phyloP scores from a whole-genome alignment of 2,888 invertebrate species.

The Mesochorus sp. region DNA sequence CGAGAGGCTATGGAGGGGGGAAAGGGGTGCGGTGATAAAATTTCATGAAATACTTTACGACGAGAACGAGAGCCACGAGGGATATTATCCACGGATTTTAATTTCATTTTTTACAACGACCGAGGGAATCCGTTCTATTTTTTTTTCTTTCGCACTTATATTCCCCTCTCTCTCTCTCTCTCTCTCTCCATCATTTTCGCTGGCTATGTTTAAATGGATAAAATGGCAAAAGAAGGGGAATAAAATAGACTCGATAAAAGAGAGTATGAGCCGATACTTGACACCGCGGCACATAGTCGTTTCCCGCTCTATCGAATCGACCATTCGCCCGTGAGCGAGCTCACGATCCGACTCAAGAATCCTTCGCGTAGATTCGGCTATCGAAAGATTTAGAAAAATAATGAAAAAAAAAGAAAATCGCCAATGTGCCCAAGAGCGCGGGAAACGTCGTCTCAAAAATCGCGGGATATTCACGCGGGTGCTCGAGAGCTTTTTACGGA shows the following conservation, averaged over 20 bases:
- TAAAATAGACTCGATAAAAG: conserved; percentile 33
- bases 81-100: conserved; percentile 30
- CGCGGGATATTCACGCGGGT: background rate
- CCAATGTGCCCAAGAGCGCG: conserved; percentile 24
- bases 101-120: conserved; percentile 33
- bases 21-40: conserved; percentile 21
- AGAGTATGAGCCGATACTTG: conserved; percentile 57
- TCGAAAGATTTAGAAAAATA: conserved; percentile 30
- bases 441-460: conserved; percentile 25
- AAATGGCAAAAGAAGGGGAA: conserved; percentile 1
- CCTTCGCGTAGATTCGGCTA: conserved; percentile 42
- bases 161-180: background rate
- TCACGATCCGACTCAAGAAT: conserved; percentile 16
- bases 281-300: conserved; percentile 57
- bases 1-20: too few species aligned
- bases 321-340: conserved; percentile 38
- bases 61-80: background rate
- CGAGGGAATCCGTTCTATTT: conserved; percentile 3
- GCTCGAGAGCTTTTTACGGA: conserved; percentile 28
- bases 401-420: conserved; percentile 4
- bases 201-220: background rate
- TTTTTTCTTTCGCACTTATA: too few species aligned
- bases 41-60: conserved; percentile 31
- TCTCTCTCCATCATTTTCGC: background rate
- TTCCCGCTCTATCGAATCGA: conserved; percentile 59